Percentiles rank a stretch among this genome's conserved stretches.
These are phyloP conservation scores for Drosophila meridiana DNA, from an alignment of 2,888 invertebrate species.

Conservation along the genomic window DNA sequence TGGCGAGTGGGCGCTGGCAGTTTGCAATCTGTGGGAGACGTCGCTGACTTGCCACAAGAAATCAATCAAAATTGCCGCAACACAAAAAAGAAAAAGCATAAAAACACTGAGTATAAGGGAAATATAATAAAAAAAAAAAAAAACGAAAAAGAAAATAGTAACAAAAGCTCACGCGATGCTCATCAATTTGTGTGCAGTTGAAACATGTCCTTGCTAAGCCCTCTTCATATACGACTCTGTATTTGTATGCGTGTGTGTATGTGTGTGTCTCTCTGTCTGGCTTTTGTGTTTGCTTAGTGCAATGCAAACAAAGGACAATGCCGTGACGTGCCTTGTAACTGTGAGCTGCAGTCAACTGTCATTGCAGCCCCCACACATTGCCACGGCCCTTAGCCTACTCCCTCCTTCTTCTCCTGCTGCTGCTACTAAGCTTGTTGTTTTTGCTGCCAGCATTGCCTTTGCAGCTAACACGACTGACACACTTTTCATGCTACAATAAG, in stretches of 20 bases:
- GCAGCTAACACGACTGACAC: slow-evolving; percentile 75
- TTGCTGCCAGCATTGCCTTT: slow-evolving; percentile 39
- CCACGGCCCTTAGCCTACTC: background rate
- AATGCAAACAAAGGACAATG: slow-evolving; percentile 78
- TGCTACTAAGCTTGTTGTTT: slow-evolving; percentile 43
- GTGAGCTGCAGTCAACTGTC: slow-evolving; percentile 51
- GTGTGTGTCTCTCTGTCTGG: slow-evolving; percentile 43
- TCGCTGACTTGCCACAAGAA: slow-evolving; percentile 77
- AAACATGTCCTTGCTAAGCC: slow-evolving; percentile 62
- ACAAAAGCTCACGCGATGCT: slow-evolving; percentile 77
- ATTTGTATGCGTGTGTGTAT: slow-evolving; percentile 22
- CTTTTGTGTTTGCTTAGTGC: slow-evolving; percentile 79
- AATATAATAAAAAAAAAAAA: slow-evolving; percentile 19
- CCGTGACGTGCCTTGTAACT: slow-evolving; percentile 62
- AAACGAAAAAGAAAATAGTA: slow-evolving; percentile 25
- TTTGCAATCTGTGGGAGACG: slow-evolving; percentile 45
- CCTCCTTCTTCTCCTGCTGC: slow-evolving; percentile 2
- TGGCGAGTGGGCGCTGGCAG: slow-evolving; percentile 10
- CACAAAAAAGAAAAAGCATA: slow-evolving; percentile 32
- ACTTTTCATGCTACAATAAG: slow-evolving; percentile 80
- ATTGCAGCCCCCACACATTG: slow-evolving; percentile 26
- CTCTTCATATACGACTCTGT: slow-evolving; percentile 27
- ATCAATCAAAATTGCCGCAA: slow-evolving; percentile 76
- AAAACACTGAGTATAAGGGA: slow-evolving; percentile 3
- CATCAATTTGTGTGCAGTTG: slow-evolving; percentile 74